Evolutionary conservation across 2,113 vertebrate species (phyloP).

Genomic region (Dasypus novemcinctus): DNA sequence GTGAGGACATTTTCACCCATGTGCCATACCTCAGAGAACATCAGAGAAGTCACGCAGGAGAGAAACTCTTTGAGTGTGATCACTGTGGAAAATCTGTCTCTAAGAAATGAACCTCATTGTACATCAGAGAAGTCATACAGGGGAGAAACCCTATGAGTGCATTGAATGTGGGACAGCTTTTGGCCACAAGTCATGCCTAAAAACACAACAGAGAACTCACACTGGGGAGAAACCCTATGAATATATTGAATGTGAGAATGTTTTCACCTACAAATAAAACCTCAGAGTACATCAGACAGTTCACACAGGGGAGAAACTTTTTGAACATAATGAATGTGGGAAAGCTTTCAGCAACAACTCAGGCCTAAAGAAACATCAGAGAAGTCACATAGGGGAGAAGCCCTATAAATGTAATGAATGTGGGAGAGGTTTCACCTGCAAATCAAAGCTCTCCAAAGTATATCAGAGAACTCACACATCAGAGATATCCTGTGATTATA

Average conservation of each 20-base stretch:
- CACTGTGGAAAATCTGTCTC: background rate
- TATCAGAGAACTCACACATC: background rate
- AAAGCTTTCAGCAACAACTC: too few relatives aligned
- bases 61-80: background rate
- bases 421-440: background rate
- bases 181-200: background rate
- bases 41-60: too few relatives aligned
- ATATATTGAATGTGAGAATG: too few relatives aligned
- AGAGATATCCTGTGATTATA: background rate
- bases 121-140: background rate
- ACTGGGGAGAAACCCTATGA: too few relatives aligned
- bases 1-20: background rate
- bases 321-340: too few relatives aligned
- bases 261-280: too few relatives aligned
- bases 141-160: too few relatives aligned
- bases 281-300: too few relatives aligned
- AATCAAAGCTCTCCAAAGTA: background rate
- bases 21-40: background rate
- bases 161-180: background rate
- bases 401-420: background rate
- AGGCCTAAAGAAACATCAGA: too few relatives aligned
- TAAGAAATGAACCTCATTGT: background rate
- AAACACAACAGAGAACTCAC: too few relatives aligned
- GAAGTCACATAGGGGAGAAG: background rate
- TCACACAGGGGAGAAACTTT: too few relatives aligned